Evolutionary conservation across 30 jellyfish, hydroid and myxozoan genomes (phyloP), one percentile per base, ranked within the genome.

Genomic region (Aurelia sp.): DNA sequence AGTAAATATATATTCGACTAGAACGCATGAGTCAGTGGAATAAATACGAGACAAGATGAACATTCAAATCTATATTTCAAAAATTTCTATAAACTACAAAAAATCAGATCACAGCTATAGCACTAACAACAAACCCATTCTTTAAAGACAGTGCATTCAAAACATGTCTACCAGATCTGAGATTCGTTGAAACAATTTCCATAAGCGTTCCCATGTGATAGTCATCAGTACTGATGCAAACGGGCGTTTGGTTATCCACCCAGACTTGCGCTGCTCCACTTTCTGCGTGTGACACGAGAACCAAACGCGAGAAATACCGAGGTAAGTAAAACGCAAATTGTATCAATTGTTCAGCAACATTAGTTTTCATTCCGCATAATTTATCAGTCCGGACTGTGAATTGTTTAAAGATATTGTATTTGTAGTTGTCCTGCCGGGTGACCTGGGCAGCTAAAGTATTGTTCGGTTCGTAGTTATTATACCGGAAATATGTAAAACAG

Each of bases 141-240:
- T 86, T 73, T 51, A 83, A 44, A 2, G 99, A 95, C 71, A 95
- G 51, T 1, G 91, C 96, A 53, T 87, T 89, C 44, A 95, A 71
- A 13, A 65, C 62, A 77, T 95, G 98, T 51, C 41, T 89, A 20
- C 99, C 99, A 12, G 98, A 79, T 71, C 53, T 44, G 23, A 95
- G 79, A 76, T 95, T 95, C 78, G 99, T 95, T 18, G 97, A 73
- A 13, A 89, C 85, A 16, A 89, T 76, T 48, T 81, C 97, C 53
- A 91, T 79, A 71, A 90, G 86, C 13, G 99, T 89, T 23, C 99
- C 99, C 99, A 95, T 95, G 17, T 85, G 96, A 63, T 95, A 95
- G 50, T 95, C 93, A 53, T 80, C 94, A 8, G 98, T 95, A 66
- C 93, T 84, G 1, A 95, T 52, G 40, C 91, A 37, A 35, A 95